A percentile compares a stretch with the other conserved stretches of the same genome.
Evolutionary conservation across 2,797 vertebrate genomes (phyloP).

Genomic region (Nyctibius grandis): DNA sequence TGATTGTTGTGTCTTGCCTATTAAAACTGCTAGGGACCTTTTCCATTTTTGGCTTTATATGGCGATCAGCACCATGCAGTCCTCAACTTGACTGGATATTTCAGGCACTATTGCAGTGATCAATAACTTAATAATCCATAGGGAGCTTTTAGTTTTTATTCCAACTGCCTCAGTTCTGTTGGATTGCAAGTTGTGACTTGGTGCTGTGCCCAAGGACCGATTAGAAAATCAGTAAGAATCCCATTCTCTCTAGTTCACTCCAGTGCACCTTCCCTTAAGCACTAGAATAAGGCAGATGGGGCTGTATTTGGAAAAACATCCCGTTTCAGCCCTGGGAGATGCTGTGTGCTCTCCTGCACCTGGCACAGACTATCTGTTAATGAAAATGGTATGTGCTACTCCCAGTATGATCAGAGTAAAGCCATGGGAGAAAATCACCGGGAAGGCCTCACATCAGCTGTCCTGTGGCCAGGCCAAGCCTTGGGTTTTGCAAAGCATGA

Average conservation of each 20-base stretch:
- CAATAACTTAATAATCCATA: background rate
- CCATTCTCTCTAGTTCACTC: background rate
- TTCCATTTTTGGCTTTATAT: background rate
- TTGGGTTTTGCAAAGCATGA: background rate
- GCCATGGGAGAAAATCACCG: background rate
- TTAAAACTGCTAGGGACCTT: background rate
- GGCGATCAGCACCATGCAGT: background rate
- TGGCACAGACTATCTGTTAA: background rate
- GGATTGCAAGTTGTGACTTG: background rate
- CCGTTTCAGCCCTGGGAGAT: background rate
- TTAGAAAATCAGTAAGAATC: background rate
- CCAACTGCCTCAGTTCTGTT: background rate
- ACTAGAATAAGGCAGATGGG: background rate
- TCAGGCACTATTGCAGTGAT: background rate
- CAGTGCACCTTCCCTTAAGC: background rate
- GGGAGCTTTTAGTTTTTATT: conserved; percentile 14
- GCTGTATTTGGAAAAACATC: background rate
- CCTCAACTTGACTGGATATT: background rate
- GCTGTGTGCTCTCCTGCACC: background rate
- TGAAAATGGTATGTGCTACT: background rate
- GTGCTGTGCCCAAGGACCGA: background rate
- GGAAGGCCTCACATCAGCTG: background rate
- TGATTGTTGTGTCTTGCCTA: background rate
- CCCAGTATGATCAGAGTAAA: background rate
- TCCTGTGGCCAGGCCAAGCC: background rate